Percentiles rank a stretch among this genome's conserved stretches.
Conservation (phyloP, 2,888 invertebrate species). For the Watsonalla cultraria region DNA sequence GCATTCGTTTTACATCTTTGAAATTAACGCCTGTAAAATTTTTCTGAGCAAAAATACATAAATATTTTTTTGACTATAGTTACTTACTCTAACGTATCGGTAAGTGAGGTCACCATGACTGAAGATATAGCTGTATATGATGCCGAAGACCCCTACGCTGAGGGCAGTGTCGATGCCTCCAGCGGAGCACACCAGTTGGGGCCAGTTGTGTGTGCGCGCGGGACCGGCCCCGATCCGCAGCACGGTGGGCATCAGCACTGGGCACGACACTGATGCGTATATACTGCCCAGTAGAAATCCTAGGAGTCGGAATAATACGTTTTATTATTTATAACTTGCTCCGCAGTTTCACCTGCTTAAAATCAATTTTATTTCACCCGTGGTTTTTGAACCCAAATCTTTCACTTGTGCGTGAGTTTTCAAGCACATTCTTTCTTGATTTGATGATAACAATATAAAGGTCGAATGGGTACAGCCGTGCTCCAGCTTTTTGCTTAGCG, state of each 20-base stretch:
- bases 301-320: constrained; percentile 15
- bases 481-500: no score
- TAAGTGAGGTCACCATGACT: constrained; percentile 43
- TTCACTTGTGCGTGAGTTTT: no score
- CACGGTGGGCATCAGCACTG: constrained; percentile 61
- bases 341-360: neutral
- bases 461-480: no score
- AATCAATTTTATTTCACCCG: no score
- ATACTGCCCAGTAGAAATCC: constrained; percentile 58
- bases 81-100: constrained; percentile 52
- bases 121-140: constrained; percentile 54
- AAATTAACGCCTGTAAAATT: no score
- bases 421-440: no score
- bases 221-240: constrained; percentile 30
- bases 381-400: no score
- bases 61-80: neutral
- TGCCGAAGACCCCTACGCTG: constrained; percentile 64
- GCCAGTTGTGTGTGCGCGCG: constrained; percentile 48
- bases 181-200: constrained; percentile 58
- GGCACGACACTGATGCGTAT: constrained; percentile 63
- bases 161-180: constrained; percentile 63
- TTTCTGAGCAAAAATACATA: neutral
- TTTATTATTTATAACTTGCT: neutral
- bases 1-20: no score
- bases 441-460: no score